phyloP scores from a whole-genome alignment of 2,888 invertebrate genomes.

The Agonopterix alstromeriana region DNA sequence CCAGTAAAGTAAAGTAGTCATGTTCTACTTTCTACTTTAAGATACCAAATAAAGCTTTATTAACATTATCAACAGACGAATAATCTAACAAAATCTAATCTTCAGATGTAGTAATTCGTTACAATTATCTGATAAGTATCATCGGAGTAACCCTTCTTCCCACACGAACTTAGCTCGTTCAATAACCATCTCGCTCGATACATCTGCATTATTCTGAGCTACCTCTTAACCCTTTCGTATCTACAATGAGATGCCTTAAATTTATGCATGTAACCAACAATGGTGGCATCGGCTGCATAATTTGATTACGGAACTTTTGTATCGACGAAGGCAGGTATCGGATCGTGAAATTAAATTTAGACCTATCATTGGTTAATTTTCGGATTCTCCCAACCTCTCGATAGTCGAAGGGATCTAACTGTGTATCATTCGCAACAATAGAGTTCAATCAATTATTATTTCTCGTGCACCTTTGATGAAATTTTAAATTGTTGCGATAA shows the following conservation, averaged over 20 bases:
- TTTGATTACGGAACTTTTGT: conserved; percentile 73
- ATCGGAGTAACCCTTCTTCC: conserved; percentile 67
- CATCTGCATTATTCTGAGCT: conserved; percentile 52
- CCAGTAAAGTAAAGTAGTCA: conserved; percentile 12
- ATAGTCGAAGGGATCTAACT: conserved; percentile 36
- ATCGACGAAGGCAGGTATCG: conserved; percentile 64
- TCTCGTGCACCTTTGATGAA: conserved; percentile 70
- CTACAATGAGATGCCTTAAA: conserved; percentile 66
- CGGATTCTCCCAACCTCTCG: conserved; percentile 64
- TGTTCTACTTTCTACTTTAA: conserved; percentile 3
- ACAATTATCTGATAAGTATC: conserved; percentile 75
- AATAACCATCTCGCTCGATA: conserved; percentile 59
- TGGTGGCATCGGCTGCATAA: conserved; percentile 71
- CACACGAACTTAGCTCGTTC: conserved; percentile 55
- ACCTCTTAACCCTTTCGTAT: conserved; percentile 58
- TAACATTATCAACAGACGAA: neutral
- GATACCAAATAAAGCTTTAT: neutral
- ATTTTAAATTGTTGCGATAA: conserved; percentile 68
- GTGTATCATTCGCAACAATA: conserved; percentile 65
- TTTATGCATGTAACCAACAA: conserved; percentile 70
- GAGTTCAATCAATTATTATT: conserved; percentile 71
- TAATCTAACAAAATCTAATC: conserved; percentile 30
- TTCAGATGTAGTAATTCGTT: conserved; percentile 61
- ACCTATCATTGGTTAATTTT: conserved; percentile 75
- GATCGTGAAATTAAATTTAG: conserved; percentile 74